A percentile compares a stretch with the other conserved stretches of the same genome.
These are phyloP conservation scores for Tapirus terrestris DNA, from an alignment of 2,113 vertebrate genomes.

Conservation along the genomic window DNA sequence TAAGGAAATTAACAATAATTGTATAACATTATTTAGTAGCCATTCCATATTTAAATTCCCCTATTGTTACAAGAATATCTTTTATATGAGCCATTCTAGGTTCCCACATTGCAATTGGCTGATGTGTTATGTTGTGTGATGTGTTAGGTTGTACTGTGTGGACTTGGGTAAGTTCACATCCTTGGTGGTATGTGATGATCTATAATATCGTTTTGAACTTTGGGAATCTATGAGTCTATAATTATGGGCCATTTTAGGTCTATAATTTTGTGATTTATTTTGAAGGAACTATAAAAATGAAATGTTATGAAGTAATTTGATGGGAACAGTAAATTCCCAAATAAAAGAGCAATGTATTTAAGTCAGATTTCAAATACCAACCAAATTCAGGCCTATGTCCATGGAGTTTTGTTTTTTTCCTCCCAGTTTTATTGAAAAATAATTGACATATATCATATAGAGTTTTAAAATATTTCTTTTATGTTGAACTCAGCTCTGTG, in stretches of 20 bases:
- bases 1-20: constrained; percentile 21
- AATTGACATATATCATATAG: not conserved
- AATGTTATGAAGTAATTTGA: constrained; percentile 12
- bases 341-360: not conserved
- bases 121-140: not conserved
- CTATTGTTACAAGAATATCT: not conserved
- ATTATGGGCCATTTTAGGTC: not conserved
- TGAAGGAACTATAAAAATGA: constrained; percentile 23
- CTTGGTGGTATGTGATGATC: not conserved
- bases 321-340: constrained; percentile 9
- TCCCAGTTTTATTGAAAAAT: not conserved
- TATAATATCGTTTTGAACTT: not conserved
- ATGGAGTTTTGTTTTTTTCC: not conserved
- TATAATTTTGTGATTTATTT: constrained; percentile 30
- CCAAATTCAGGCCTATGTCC: not conserved
- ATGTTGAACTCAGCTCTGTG: not conserved
- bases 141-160: not conserved
- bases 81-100: not conserved
- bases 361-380: constrained; percentile 6
- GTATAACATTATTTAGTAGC: not conserved
- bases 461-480: constrained; percentile 16
- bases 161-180: not conserved
- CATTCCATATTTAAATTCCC: constrained; percentile 8
- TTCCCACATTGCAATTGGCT: not conserved
- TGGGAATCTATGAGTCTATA: not conserved